Evolutionary conservation across 2,888 invertebrate species (phyloP).

Genomic region (Drosophila testacea): DNA sequence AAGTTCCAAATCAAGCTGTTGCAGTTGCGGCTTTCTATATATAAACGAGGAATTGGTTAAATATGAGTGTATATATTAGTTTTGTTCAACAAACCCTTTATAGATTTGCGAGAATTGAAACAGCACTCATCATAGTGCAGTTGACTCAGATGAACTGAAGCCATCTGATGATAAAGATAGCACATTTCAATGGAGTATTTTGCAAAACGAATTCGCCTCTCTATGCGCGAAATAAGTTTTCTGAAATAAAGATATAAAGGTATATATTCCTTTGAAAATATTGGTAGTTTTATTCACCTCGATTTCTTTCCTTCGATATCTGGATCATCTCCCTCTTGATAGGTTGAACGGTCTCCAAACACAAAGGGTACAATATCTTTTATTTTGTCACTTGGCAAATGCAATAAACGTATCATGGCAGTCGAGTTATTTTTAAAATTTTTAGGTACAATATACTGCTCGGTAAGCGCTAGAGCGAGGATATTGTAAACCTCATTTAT

Average conservation of each 20-base stretch:
- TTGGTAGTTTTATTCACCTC: constrained; percentile 27
- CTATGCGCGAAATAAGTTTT: constrained; percentile 61
- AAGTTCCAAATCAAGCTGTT: constrained; percentile 78
- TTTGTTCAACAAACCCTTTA: constrained; percentile 47
- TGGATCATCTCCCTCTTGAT: constrained; percentile 73
- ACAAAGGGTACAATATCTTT: constrained; percentile 74
- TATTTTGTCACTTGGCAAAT: constrained; percentile 67
- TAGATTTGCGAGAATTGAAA: constrained; percentile 68
- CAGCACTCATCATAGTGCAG: constrained; percentile 80
- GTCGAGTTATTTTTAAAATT: constrained; percentile 9
- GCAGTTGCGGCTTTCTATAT: constrained; percentile 63
- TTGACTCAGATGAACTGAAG: constrained; percentile 67
- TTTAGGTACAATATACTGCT: constrained; percentile 63
- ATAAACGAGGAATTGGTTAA: neutral
- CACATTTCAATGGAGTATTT: constrained; percentile 80
- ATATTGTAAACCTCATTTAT: constrained; percentile 83
- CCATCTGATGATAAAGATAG: constrained; percentile 78
- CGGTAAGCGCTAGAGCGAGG: constrained; percentile 76
- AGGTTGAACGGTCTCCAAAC: constrained; percentile 82
- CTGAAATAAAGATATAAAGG: constrained; percentile 36
- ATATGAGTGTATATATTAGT: no score
- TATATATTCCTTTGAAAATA: no score
- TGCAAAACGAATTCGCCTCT: constrained; percentile 78
- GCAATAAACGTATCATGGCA: constrained; percentile 59
- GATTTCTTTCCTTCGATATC: constrained; percentile 32